Evolutionary conservation across 2,888 invertebrate genomes (phyloP).

Genomic region (Hyles lineata): DNA sequence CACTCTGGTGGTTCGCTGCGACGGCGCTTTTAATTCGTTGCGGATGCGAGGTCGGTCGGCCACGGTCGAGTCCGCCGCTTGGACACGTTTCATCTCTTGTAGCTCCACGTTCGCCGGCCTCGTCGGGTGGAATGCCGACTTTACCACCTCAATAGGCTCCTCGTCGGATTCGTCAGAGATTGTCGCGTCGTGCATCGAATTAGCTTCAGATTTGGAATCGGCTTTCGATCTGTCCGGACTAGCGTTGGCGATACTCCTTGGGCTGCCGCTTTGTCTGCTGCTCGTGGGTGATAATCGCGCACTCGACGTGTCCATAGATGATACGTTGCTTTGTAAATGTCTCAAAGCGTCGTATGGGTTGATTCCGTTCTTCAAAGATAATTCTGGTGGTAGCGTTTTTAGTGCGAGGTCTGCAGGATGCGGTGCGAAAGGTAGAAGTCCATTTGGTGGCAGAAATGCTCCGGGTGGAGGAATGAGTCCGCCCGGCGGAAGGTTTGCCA

Average conservation of each 20-base stretch:
- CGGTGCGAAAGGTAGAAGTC: constrained; percentile 81
- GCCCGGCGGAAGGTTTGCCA: constrained; percentile 75
- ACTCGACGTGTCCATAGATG: constrained; percentile 77
- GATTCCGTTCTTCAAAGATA: constrained; percentile 83
- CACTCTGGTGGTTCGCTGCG: constrained; percentile 78
- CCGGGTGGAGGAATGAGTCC: constrained; percentile 85
- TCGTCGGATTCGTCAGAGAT: constrained; percentile 88
- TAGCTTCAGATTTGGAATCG: constrained; percentile 86
- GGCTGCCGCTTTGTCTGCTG: constrained; percentile 83
- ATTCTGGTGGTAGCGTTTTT: constrained; percentile 76
- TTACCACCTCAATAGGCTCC: constrained; percentile 90
- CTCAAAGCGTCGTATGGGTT: constrained; percentile 85
- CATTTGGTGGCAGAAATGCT: constrained; percentile 83
- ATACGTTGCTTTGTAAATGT: constrained; percentile 75
- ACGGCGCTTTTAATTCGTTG: constrained; percentile 86
- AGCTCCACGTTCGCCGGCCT: constrained; percentile 84
- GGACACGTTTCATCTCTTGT: constrained; percentile 81
- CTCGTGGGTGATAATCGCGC: constrained; percentile 83
- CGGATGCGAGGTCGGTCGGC: constrained; percentile 75
- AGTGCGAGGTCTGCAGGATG: constrained; percentile 82
- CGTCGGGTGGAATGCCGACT: constrained; percentile 90
- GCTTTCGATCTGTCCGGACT: constrained; percentile 81
- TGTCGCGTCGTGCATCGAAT: constrained; percentile 86
- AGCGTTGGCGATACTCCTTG: constrained; percentile 72
- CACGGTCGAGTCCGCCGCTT: constrained; percentile 86